phyloP scores from a whole-genome alignment of 2,797 vertebrate genomes.

The Enteromius treurensis region DNA sequence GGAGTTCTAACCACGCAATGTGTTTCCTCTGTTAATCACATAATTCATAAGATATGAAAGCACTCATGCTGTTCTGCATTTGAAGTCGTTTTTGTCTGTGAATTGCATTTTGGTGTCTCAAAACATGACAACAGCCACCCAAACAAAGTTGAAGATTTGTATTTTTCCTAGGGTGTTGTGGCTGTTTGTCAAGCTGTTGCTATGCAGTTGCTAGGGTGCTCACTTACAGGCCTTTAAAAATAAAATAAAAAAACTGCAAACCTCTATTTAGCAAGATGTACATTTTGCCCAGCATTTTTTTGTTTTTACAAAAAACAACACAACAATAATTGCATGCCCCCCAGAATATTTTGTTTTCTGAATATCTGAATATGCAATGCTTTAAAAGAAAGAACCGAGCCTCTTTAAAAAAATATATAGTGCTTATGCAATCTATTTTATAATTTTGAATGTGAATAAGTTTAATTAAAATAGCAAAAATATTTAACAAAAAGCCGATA shows the following conservation, averaged over 20 bases:
- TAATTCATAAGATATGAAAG: slow-evolving; percentile 6
- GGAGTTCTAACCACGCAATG: background rate
- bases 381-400: background rate
- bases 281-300: background rate
- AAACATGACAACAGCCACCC: background rate
- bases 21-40: slow-evolving; percentile 28
- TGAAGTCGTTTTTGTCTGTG: background rate
- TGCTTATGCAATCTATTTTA: background rate
- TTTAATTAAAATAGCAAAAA: background rate
- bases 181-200: background rate
- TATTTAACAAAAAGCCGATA: too few species aligned
- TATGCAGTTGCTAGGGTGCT: background rate
- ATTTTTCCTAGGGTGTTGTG: background rate
- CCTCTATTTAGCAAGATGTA: background rate
- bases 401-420: too few species aligned
- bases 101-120: background rate
- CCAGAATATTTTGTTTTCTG: background rate
- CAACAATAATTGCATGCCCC: background rate
- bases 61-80: slow-evolving; percentile 15
- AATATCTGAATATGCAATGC: background rate
- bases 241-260: too few species aligned
- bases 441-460: background rate
- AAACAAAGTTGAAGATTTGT: background rate
- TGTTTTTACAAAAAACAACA: background rate
- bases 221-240: background rate